Evolutionary conservation across 2,888 invertebrate species (phyloP).

Genomic region (Coenonympha glycerion): DNA sequence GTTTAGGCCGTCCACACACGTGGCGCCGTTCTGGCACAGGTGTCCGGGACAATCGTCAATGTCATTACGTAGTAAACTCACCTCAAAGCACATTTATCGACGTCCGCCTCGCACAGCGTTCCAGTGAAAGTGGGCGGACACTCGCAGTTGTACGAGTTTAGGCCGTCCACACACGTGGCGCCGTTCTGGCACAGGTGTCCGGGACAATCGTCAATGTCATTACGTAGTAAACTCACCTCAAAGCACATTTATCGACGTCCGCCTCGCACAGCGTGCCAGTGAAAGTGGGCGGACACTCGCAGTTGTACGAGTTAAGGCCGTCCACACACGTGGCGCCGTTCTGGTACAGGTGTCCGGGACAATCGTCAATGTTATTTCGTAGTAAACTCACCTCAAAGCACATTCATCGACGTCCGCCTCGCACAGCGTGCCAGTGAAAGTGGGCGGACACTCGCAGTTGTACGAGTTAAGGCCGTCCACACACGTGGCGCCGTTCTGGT

Average conservation of each 20-base stretch:
- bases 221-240: too few species aligned
- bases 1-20: slow-evolving; percentile 92
- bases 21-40: slow-evolving; percentile 95
- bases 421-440: slow-evolving; percentile 89
- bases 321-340: too few species aligned
- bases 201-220: too few species aligned
- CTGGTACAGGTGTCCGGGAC: too few species aligned
- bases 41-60: slow-evolving; percentile 95
- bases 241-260: slow-evolving; percentile 95
- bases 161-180: too few species aligned
- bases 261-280: slow-evolving; percentile 90
- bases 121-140: too few species aligned
- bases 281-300: too few species aligned
- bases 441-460: slow-evolving; percentile 92
- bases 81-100: slow-evolving; percentile 93
- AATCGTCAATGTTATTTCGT: too few species aligned
- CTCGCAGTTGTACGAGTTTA: too few species aligned
- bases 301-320: too few species aligned
- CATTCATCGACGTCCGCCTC: slow-evolving; percentile 96
- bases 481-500: too few species aligned
- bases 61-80: slow-evolving; percentile 91
- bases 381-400: slow-evolving; percentile 81
- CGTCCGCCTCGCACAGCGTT: slow-evolving; percentile 89
- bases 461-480: slow-evolving; percentile 92
- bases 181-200: slow-evolving; percentile 96